phyloP scores from a whole-genome alignment of 1,140 invertebrate genomes.

The Globodera ellingtonae region DNA sequence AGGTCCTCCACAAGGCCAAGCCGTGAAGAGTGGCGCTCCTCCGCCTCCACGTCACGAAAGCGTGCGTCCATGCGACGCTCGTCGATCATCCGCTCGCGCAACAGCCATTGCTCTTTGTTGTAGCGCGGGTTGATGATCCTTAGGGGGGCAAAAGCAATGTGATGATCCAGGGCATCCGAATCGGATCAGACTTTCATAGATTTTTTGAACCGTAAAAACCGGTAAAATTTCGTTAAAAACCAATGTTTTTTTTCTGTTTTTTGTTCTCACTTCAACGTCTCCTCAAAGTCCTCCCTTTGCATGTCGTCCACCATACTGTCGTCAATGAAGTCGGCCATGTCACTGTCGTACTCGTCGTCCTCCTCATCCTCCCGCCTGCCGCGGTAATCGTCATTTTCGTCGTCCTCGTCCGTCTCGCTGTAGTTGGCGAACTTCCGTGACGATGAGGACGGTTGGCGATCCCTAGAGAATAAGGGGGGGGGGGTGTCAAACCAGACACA shows the following conservation, averaged over 20 bases:
- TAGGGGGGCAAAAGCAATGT: conserved; percentile 2
- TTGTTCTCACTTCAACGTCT: conserved; percentile 45
- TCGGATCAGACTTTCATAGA: no score
- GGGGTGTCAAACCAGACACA: no score
- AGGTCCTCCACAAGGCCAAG: conserved; percentile 48
- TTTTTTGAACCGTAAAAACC: no score
- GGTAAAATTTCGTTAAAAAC: no score
- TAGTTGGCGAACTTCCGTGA: conserved; percentile 30
- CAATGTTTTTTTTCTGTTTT: no score
- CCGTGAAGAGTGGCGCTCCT: conserved; percentile 47
- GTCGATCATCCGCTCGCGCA: conserved; percentile 57
- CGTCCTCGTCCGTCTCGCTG: conserved; percentile 43
- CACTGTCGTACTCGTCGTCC: conserved; percentile 55
- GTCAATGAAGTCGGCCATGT: conserved; percentile 62
- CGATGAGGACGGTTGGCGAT: background rate
- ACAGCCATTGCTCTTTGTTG: conserved; percentile 54
- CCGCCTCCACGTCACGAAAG: conserved; percentile 51
- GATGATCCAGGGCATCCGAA: background rate
- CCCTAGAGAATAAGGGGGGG: background rate
- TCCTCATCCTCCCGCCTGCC: background rate
- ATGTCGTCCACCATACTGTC: conserved; percentile 55
- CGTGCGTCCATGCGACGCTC: conserved; percentile 55
- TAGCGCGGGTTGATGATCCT: conserved; percentile 56
- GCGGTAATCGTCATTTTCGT: conserved; percentile 32
- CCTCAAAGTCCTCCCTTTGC: conserved; percentile 53